These are phyloP conservation scores for Microchirus variegatus DNA, from an alignment of 2,797 vertebrate species.

Conservation along the genomic window DNA sequence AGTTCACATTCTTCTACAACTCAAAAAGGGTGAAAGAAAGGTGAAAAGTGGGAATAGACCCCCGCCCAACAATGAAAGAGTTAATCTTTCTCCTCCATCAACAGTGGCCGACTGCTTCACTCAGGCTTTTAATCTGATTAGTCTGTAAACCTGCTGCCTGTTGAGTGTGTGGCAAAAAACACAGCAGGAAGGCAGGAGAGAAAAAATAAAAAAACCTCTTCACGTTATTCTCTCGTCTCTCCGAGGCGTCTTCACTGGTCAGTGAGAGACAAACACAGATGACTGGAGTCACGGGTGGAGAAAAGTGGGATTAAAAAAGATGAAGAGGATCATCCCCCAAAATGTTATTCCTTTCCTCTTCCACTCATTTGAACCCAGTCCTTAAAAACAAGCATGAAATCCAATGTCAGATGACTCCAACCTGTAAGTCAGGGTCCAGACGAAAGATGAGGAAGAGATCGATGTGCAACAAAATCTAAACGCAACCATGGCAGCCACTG, in stretches of 20 bases:
- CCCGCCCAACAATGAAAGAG: conserved; percentile 32
- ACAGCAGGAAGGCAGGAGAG: conserved; percentile 22
- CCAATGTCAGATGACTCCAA: not conserved
- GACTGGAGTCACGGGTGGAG: conserved; percentile 1
- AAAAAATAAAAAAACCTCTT: not conserved
- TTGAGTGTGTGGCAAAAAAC: conserved; percentile 40
- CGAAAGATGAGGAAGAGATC: not conserved
- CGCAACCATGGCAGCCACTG: no score
- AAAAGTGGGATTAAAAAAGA: not conserved
- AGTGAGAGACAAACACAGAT: conserved; percentile 9
- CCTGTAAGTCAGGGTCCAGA: not conserved
- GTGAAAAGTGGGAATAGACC: conserved; percentile 12
- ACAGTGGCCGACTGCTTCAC: conserved; percentile 41
- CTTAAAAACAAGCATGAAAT: not conserved
- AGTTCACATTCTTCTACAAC: conserved; percentile 40
- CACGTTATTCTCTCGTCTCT: not conserved
- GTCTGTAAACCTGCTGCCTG: conserved; percentile 32
- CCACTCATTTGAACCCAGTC: not conserved
- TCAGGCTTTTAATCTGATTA: conserved; percentile 61
- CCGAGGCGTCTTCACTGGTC: conserved; percentile 3
- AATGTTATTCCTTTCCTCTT: not conserved
- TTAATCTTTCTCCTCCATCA: conserved; percentile 41
- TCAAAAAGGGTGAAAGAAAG: not conserved
- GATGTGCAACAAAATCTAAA: no score
- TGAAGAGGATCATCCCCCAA: not conserved